phyloP scores from a whole-genome alignment of 2,888 invertebrate species.

The Melieria picta region DNA sequence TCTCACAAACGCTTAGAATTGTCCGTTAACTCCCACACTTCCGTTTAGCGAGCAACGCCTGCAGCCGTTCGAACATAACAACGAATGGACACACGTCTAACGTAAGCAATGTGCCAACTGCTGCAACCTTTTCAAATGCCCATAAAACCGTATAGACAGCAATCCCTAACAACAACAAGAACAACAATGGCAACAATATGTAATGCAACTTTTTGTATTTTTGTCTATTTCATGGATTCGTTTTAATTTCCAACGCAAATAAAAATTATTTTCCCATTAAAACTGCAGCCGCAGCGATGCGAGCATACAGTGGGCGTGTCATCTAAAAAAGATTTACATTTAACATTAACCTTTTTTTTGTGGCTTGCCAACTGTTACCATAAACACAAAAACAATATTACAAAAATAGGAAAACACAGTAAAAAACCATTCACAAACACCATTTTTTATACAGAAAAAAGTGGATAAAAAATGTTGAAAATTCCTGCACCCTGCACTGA shows the following conservation, averaged over 20 bases:
- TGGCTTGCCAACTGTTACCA: background rate
- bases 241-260: constrained; percentile 25
- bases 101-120: too few species aligned
- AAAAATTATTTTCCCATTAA: constrained; percentile 35
- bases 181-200: background rate
- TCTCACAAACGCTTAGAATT: constrained; percentile 10
- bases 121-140: too few species aligned
- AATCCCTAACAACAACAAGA: constrained; percentile 1
- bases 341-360: constrained; percentile 17
- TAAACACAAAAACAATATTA: constrained; percentile 8
- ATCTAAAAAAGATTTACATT: constrained; percentile 25
- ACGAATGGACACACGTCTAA: too few species aligned
- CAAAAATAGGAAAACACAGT: constrained; percentile 25
- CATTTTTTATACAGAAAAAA: constrained; percentile 13
- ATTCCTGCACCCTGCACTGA: background rate
- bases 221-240: background rate
- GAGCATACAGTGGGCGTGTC: constrained; percentile 25
- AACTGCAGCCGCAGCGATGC: constrained; percentile 14
- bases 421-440: constrained; percentile 20
- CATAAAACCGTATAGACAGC: background rate
- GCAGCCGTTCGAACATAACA: background rate
- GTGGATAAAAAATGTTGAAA: background rate
- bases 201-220: background rate
- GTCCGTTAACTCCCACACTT: constrained; percentile 29
- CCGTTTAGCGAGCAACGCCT: constrained; percentile 5